These are phyloP conservation scores for Poicephalus gulielmi DNA, from an alignment of 2,113 vertebrate species.

Conservation along the genomic window DNA sequence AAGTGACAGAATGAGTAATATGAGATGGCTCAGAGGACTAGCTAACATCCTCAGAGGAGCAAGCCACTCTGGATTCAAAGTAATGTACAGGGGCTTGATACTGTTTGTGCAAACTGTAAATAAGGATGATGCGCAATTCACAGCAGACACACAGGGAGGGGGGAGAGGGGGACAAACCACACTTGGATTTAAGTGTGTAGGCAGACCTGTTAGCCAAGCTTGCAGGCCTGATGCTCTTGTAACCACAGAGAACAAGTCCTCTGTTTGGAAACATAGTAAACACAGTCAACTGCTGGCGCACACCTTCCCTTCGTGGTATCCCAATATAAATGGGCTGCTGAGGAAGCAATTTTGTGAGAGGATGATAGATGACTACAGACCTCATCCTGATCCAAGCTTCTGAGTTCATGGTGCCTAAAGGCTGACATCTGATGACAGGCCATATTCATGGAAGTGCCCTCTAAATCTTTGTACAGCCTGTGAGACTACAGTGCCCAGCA, in stretches of 20 bases:
- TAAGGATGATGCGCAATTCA: neutral
- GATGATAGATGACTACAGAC: neutral
- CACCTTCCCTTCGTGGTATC: rapidly evolving
- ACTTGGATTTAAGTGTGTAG: neutral
- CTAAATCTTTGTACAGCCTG: neutral
- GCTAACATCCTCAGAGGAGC: neutral
- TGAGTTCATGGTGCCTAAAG: neutral
- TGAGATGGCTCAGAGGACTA: neutral
- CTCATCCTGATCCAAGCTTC: neutral
- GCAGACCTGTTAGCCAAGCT: neutral
- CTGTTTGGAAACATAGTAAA: neutral
- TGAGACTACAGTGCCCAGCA: rapidly evolving
- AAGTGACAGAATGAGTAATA: neutral
- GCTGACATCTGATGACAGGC: neutral
- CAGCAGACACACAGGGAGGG: rapidly evolving
- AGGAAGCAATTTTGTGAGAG: neutral
- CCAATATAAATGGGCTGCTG: neutral
- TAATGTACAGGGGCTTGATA: neutral
- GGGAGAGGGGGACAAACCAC: neutral
- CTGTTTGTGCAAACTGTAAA: neutral
- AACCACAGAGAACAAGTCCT: neutral
- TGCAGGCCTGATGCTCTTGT: neutral
- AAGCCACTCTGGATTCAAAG: neutral
- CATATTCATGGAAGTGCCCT: neutral
- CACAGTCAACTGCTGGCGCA: neutral